phyloP scores from a whole-genome alignment of 2,113 vertebrate species.

The Shinisaurus crocodilurus region DNA sequence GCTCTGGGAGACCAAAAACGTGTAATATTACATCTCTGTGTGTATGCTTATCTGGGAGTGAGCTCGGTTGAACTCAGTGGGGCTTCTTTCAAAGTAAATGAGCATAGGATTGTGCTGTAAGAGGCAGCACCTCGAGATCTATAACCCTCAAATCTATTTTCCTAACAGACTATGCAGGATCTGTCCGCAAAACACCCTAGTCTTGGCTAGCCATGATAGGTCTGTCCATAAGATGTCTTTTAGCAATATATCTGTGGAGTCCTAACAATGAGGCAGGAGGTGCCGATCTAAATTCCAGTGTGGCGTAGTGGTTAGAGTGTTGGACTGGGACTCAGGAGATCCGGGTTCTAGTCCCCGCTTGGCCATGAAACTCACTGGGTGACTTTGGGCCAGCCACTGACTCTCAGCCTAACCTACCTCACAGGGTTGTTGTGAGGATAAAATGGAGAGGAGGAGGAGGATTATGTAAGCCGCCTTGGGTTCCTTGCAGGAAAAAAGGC shows the following conservation, averaged over 20 bases:
- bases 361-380: no score
- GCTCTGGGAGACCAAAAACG: background rate
- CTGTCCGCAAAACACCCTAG: background rate
- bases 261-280: constrained; percentile 14
- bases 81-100: background rate
- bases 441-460: no score
- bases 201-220: background rate
- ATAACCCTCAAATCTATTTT: background rate
- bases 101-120: background rate
- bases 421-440: no score
- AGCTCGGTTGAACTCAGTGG: background rate
- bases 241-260: background rate
- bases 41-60: background rate
- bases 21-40: background rate
- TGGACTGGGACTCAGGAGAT: no score
- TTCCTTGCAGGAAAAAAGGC: no score
- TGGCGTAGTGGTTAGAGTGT: no score
- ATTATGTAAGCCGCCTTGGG: no score
- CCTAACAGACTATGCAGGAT: background rate
- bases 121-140: background rate
- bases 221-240: background rate
- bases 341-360: no score
- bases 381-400: no score
- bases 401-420: no score
- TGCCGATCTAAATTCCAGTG: background rate